Conservation (phyloP, 2,113 vertebrate genomes). For the Sinosuthora webbiana region DNA sequence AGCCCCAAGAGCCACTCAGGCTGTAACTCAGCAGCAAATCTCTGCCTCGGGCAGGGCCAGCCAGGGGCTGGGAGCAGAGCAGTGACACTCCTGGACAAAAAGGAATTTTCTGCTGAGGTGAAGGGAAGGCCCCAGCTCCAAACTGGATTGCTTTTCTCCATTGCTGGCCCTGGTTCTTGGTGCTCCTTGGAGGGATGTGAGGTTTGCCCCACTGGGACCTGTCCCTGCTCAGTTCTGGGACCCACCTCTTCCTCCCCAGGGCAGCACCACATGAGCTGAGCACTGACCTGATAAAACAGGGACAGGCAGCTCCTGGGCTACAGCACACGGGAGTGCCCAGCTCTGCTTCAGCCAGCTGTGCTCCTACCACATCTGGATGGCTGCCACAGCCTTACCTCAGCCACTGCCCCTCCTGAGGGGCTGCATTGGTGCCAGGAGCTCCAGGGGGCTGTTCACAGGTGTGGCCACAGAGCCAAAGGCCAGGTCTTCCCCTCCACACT, state of each 20-base stretch:
- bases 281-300: not conserved
- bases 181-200: not conserved
- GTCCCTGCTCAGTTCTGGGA: not conserved
- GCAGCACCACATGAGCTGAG: fast-evolving
- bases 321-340: fast-evolving
- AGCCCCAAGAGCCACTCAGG: fast-evolving
- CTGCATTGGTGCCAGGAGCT: not conserved
- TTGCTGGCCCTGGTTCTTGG: not conserved
- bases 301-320: not conserved
- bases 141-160: not conserved
- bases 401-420: not conserved
- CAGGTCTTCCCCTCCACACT: too few species aligned
- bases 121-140: not conserved
- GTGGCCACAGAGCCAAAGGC: not conserved
- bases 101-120: not conserved
- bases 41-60: fast-evolving
- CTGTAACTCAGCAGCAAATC: not conserved
- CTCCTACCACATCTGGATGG: not conserved
- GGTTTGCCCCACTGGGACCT: not conserved
- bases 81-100: fast-evolving
- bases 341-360: not conserved
- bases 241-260: fast-evolving
- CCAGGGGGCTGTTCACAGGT: not conserved
- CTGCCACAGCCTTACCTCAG: not conserved
- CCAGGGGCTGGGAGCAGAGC: not conserved